A percentile compares a stretch with the other conserved stretches of the same genome.
These are phyloP conservation scores for Lamprotornis superbus DNA, from an alignment of 2,113 vertebrate genomes.

Conservation along the genomic window DNA sequence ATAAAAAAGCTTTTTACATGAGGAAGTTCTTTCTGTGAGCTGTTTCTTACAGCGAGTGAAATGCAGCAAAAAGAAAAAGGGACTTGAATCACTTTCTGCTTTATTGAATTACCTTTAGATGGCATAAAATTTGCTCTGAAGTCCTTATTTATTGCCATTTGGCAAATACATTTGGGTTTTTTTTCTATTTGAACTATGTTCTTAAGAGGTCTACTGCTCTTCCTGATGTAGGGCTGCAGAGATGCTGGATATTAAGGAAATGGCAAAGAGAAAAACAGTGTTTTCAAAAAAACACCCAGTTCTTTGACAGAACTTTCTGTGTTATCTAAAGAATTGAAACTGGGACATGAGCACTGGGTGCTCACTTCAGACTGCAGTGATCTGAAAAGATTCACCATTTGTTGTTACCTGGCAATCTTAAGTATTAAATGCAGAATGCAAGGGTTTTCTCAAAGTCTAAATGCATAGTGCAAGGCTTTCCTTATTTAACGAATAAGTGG, in stretches of 20 bases:
- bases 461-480: neutral
- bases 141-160: neutral
- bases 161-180: neutral
- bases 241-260: neutral
- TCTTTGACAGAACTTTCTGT: neutral
- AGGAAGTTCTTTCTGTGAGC: neutral
- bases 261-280: neutral
- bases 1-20: slow-evolving; percentile 18
- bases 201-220: neutral
- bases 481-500: neutral
- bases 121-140: neutral
- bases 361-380: neutral
- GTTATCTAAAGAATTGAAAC: neutral
- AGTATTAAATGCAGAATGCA: neutral
- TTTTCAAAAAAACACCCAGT: neutral
- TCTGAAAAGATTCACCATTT: neutral
- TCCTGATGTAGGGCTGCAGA: neutral
- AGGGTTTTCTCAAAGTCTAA: neutral
- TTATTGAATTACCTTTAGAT: neutral
- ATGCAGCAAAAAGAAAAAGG: neutral
- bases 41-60: neutral
- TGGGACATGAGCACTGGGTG: neutral
- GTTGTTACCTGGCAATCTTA: neutral
- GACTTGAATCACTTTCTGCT: neutral
- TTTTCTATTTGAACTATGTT: neutral